phyloP scores from a whole-genome alignment of 2,888 invertebrate genomes.

The Scelioninae gen. 2 region DNA sequence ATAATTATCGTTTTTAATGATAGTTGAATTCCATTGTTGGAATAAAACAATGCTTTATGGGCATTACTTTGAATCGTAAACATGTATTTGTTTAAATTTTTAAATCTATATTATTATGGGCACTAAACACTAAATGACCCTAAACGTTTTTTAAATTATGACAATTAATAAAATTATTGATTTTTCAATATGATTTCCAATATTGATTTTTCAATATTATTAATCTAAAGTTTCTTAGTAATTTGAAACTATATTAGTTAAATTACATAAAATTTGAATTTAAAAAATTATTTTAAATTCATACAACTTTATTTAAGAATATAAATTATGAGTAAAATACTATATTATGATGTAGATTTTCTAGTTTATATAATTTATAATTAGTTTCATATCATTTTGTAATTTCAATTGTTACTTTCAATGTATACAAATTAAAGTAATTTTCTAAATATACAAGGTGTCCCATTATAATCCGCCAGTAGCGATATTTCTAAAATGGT shows the following conservation, averaged over 20 bases:
- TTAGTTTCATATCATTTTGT: not conserved
- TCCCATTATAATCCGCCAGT: no score
- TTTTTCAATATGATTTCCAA: no score
- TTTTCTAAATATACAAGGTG: no score
- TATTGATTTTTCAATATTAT: no score
- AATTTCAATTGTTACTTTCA: not conserved
- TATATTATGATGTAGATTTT: not conserved
- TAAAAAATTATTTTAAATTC: no score
- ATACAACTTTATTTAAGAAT: constrained; percentile 7
- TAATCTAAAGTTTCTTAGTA: no score
- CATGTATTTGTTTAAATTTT: not conserved
- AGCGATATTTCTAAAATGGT: no score
- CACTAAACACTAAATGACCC: no score
- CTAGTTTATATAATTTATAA: not conserved
- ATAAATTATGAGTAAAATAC: not conserved
- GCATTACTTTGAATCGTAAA: constrained; percentile 34
- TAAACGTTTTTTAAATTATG: constrained; percentile 3
- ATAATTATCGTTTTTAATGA: constrained; percentile 32
- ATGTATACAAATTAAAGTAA: no score
- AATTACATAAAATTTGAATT: no score
- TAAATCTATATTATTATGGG: no score
- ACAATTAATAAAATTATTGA: not conserved
- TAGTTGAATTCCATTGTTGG: constrained; percentile 35
- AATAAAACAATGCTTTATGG: constrained; percentile 41
- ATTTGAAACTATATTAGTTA: no score